phyloP scores from a whole-genome alignment of 2,113 vertebrate genomes.

The Stictonetta naevosa region DNA sequence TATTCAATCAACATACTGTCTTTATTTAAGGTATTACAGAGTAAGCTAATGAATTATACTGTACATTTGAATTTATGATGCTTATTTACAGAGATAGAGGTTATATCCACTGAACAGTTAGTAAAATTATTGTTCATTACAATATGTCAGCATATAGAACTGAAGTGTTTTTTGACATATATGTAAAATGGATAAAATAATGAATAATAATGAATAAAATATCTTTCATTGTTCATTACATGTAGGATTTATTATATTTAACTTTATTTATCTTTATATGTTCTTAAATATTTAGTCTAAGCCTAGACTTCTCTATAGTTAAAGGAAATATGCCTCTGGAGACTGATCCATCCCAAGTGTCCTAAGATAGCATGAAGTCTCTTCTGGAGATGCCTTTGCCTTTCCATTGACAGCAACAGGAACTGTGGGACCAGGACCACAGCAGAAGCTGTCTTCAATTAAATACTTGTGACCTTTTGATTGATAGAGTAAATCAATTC shows the following conservation, averaged over 20 bases:
- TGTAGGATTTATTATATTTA: neutral
- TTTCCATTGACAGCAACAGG: neutral
- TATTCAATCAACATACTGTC: neutral
- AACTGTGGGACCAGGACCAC: neutral
- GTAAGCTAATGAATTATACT: neutral
- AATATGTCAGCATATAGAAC: neutral
- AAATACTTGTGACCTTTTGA: neutral
- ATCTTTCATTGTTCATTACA: neutral
- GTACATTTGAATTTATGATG: neutral
- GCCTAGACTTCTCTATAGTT: neutral
- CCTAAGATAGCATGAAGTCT: neutral
- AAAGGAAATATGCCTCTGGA: neutral
- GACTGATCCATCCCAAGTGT: neutral
- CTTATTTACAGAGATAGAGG: neutral
- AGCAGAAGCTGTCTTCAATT: neutral
- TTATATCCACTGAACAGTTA: neutral
- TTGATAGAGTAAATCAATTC: neutral
- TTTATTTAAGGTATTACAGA: neutral
- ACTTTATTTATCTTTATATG: neutral
- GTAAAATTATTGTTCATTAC: neutral
- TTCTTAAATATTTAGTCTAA: neutral
- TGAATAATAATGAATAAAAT: neutral
- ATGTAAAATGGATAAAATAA: neutral
- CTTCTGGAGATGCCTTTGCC: neutral
- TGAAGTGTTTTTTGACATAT: neutral